Conservation (phyloP, 2,888 invertebrate species). For the Artemia sp. region DNA sequence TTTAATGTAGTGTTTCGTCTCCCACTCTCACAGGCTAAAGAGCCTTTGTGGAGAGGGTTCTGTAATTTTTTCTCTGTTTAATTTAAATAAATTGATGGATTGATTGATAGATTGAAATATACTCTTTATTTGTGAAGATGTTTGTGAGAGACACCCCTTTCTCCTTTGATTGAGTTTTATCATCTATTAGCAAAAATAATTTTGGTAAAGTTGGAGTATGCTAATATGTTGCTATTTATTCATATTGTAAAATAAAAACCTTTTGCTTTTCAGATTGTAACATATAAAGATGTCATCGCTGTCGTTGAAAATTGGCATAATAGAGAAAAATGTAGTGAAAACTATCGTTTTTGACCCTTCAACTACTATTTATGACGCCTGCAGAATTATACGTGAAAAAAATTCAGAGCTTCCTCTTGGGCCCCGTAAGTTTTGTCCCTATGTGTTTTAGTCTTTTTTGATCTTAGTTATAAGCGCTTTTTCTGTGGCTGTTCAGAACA, state of each 20-base stretch:
- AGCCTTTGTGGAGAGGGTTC: too few species aligned
- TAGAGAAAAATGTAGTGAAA: slow-evolving; percentile 76
- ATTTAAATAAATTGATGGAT: too few species aligned
- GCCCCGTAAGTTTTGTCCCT: slow-evolving; percentile 52
- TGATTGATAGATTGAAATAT: too few species aligned
- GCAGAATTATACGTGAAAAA: slow-evolving; percentile 85
- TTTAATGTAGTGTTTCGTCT: too few species aligned
- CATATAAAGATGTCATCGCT: slow-evolving; percentile 45
- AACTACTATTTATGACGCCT: slow-evolving; percentile 87
- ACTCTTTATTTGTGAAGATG: too few species aligned
- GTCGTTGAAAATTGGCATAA: slow-evolving; percentile 68
- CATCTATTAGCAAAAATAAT: not conserved
- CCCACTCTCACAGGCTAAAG: too few species aligned
- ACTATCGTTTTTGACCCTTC: slow-evolving; percentile 95
- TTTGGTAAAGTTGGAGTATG: slow-evolving; percentile 2
- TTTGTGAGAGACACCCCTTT: too few species aligned
- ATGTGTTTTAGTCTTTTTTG: too few species aligned
- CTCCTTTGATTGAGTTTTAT: too few species aligned
- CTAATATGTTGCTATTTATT: not conserved
- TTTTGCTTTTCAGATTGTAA: not conserved
- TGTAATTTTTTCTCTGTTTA: too few species aligned
- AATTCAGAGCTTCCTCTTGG: slow-evolving; percentile 73
- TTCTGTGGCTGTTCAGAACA: too few species aligned
- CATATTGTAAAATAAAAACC: not conserved
- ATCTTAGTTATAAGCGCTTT: too few species aligned